Conservation (phyloP, 2,797 vertebrate species). For the Anableps anableps region DNA sequence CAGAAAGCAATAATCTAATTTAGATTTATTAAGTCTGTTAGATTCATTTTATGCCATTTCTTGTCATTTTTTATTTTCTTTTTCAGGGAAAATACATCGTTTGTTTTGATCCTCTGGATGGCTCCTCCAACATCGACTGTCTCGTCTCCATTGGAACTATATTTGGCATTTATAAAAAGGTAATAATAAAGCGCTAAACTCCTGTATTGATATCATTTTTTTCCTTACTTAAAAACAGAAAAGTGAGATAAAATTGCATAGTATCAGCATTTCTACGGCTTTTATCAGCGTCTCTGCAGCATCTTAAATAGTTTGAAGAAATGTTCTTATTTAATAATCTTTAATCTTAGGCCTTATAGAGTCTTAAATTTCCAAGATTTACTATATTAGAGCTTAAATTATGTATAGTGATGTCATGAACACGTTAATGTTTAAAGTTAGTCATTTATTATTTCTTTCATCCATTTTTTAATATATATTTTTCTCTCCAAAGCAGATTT, state of each 20-base stretch:
- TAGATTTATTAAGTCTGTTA: background rate
- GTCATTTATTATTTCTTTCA: background rate
- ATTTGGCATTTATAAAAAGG: conserved; percentile 94
- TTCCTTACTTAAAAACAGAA: background rate
- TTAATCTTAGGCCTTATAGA: background rate
- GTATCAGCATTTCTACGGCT: background rate
- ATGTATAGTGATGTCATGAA: background rate
- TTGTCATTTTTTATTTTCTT: background rate
- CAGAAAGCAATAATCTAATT: background rate
- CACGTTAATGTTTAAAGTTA: background rate
- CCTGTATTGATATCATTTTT: background rate
- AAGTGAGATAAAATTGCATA: background rate
- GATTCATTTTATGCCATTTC: background rate
- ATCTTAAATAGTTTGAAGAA: too few relatives aligned
- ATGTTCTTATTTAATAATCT: too few relatives aligned
- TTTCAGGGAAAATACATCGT: conserved; percentile 97
- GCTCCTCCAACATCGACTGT: conserved; percentile 98
- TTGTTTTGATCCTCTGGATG: conserved; percentile 97
- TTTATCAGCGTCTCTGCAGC: too few relatives aligned
- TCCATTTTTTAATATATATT: too few relatives aligned
- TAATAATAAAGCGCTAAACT: conserved; percentile 10
- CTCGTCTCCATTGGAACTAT: conserved; percentile 97
- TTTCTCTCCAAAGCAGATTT: background rate
- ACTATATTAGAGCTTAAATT: background rate
- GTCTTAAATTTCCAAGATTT: background rate